A percentile compares a stretch with the other conserved stretches of the same genome.
Evolutionary conservation across 2,797 vertebrate species (phyloP).

Genomic region (Synaphobranchus kaupii): DNA sequence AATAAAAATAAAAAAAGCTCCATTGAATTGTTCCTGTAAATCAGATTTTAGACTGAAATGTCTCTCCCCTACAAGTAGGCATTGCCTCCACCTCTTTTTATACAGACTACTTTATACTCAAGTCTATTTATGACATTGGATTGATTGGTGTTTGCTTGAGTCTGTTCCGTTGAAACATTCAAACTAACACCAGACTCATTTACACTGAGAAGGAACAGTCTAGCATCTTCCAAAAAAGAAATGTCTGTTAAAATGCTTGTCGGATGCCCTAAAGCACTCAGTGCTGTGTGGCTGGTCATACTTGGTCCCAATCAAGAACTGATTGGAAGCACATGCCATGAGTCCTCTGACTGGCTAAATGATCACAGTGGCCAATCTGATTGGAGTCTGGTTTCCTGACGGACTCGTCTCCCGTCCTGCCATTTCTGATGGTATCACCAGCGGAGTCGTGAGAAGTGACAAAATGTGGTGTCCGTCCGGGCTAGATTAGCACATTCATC

Average conservation of each 20-base stretch:
- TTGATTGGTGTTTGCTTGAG: background rate
- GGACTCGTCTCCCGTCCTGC: background rate
- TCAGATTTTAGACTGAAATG: background rate
- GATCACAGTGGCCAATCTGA: background rate
- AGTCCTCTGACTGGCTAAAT: background rate
- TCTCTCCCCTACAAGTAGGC: background rate
- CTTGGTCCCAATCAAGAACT: background rate
- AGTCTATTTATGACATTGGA: background rate
- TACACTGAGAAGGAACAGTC: background rate
- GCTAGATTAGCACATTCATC: background rate
- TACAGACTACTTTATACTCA: background rate
- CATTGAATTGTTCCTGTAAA: no score
- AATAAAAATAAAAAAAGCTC: no score
- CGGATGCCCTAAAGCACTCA: background rate
- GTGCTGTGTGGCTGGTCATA: background rate
- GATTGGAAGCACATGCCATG: conserved; percentile 3
- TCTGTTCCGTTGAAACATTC: background rate
- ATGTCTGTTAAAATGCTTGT: background rate
- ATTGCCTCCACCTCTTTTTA: background rate
- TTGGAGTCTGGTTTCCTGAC: background rate
- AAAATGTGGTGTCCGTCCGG: background rate
- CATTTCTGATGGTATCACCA: background rate
- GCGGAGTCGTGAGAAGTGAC: background rate
- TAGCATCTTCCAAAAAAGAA: background rate
- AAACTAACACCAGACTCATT: background rate